These are phyloP conservation scores for Cataglyphis livida DNA, from an alignment of 2,888 invertebrate genomes.

Conservation along the genomic window DNA sequence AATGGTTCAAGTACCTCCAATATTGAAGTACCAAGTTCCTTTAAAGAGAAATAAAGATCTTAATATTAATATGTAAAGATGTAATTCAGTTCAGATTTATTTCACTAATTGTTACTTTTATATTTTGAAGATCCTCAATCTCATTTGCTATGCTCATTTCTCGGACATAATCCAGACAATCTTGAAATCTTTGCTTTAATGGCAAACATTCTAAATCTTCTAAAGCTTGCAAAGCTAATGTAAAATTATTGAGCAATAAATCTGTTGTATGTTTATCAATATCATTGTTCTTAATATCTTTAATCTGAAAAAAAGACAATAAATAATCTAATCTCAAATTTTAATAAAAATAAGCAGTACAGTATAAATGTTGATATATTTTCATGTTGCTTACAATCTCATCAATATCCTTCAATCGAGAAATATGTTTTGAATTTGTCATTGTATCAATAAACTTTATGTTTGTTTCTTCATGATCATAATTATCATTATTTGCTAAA, in stretches of 20 bases:
- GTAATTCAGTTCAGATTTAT: not conserved
- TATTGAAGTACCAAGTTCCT: constrained; percentile 82
- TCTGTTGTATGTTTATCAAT: constrained; percentile 63
- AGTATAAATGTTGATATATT: not conserved
- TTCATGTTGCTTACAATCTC: constrained; percentile 70
- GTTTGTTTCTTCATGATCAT: constrained; percentile 79
- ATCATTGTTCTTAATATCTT: constrained; percentile 50
- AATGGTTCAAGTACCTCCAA: constrained; percentile 79
- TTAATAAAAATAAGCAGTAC: constrained; percentile 3
- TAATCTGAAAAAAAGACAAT: constrained; percentile 23
- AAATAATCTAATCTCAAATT: not conserved
- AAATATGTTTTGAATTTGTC: constrained; percentile 75
- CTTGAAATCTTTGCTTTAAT: constrained; percentile 80
- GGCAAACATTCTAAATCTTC: constrained; percentile 80
- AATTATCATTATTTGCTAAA: constrained; percentile 74
- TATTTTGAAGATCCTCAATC: constrained; percentile 83
- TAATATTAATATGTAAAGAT: constrained; percentile 70
- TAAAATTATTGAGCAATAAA: constrained; percentile 75
- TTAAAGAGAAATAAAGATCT: constrained; percentile 33
- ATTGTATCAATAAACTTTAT: constrained; percentile 74
- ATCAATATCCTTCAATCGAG: constrained; percentile 70
- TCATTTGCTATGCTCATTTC: constrained; percentile 82
- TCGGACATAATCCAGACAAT: constrained; percentile 79
- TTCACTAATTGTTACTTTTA: constrained; percentile 76
- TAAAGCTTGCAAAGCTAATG: constrained; percentile 73